A percentile compares a stretch with the other conserved stretches of the same genome.
These are phyloP conservation scores for Dicyrtomina minuta DNA, from an alignment of 2,888 invertebrate genomes.

Conservation along the genomic window DNA sequence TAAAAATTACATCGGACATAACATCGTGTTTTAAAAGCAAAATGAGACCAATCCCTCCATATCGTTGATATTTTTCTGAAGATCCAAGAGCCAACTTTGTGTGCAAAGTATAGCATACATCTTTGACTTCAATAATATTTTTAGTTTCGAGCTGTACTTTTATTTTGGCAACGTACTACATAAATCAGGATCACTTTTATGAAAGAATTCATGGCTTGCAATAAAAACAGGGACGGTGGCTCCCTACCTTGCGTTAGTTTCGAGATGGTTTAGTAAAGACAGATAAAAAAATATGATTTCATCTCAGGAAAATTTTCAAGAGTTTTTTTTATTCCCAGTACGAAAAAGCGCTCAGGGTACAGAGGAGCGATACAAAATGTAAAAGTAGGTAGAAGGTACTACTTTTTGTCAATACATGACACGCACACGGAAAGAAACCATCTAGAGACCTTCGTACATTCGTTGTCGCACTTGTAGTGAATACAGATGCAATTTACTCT, in stretches of 20 bases:
- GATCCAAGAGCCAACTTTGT: too few relatives aligned
- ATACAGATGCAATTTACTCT: conserved; percentile 41
- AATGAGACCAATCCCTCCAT: too few relatives aligned
- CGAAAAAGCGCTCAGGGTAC: conserved; percentile 8
- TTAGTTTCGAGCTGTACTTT: too few relatives aligned
- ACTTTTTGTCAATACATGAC: conserved; percentile 30
- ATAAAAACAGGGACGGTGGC: not conserved
- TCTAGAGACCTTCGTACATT: conserved; percentile 12
- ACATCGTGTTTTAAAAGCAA: too few relatives aligned
- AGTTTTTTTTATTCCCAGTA: conserved; percentile 3
- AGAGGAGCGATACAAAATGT: conserved; percentile 5
- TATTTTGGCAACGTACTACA: too few relatives aligned
- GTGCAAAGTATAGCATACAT: too few relatives aligned
- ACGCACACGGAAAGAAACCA: conserved; percentile 20
- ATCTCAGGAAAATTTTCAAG: not conserved
- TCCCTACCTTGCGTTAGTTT: not conserved
- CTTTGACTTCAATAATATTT: too few relatives aligned
- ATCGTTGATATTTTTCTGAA: too few relatives aligned
- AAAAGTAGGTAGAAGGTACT: not conserved
- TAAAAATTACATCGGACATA: too few relatives aligned
- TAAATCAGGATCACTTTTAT: not conserved
- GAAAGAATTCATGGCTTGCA: not conserved
- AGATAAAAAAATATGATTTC: conserved; percentile 13
- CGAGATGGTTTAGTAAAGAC: not conserved
- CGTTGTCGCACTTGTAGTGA: conserved; percentile 21